A percentile compares a stretch with the other conserved stretches of the same genome.
phyloP scores from a whole-genome alignment of 2,888 invertebrate species.

The Dorcus hopei region DNA sequence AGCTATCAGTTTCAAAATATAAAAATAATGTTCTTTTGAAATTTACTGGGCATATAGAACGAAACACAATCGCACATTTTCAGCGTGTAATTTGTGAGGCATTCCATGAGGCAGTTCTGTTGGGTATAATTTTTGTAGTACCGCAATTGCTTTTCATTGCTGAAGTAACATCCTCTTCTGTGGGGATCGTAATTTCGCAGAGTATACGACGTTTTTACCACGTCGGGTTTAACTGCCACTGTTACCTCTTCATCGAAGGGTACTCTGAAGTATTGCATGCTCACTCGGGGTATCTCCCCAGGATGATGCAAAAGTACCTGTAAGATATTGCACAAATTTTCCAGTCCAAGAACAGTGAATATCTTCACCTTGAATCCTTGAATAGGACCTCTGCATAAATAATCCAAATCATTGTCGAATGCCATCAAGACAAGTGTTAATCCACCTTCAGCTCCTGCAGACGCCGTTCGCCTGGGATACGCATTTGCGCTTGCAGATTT shows the following conservation, averaged over 20 bases:
- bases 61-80: constrained; percentile 64
- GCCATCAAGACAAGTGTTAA: constrained; percentile 61
- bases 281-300: constrained; percentile 64
- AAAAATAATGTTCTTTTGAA: constrained; percentile 1
- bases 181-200: constrained; percentile 61
- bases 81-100: constrained; percentile 65
- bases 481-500: constrained; percentile 53
- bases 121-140: constrained; percentile 71
- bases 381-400: constrained; percentile 68
- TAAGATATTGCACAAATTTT: constrained; percentile 16
- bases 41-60: constrained; percentile 65
- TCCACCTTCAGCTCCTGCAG: constrained; percentile 66
- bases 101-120: constrained; percentile 71
- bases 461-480: constrained; percentile 65
- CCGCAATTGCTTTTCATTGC: constrained; percentile 60
- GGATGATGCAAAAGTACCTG: constrained; percentile 67
- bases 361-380: constrained; percentile 64
- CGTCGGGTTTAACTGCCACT: constrained; percentile 70
- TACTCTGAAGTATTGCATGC: constrained; percentile 67
- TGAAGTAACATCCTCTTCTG: constrained; percentile 68
- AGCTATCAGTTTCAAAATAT: not conserved
- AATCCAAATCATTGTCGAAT: constrained; percentile 61
- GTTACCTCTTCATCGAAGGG: constrained; percentile 69
- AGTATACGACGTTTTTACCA: constrained; percentile 70
- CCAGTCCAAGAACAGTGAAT: not conserved